These are phyloP conservation scores for Himalopsyche kuldschensis DNA, from an alignment of 2,888 invertebrate genomes.

Conservation along the genomic window DNA sequence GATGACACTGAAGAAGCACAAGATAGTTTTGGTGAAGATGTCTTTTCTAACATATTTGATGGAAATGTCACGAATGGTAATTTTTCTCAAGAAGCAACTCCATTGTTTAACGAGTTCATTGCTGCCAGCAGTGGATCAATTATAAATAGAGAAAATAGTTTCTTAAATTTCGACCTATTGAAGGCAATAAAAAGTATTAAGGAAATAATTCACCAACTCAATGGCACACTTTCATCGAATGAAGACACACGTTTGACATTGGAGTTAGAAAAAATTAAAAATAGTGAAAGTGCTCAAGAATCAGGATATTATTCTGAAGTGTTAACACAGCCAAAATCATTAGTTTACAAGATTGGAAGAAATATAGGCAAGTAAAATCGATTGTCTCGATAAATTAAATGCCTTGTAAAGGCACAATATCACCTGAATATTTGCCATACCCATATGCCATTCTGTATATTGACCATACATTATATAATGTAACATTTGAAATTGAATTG, in stretches of 20 bases:
- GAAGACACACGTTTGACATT: neutral
- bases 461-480: too few relatives aligned
- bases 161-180: conserved; percentile 16
- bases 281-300: conserved; percentile 20
- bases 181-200: conserved; percentile 20
- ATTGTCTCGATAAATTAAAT: neutral
- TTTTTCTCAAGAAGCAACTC: neutral
- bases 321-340: neutral
- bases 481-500: too few relatives aligned
- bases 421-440: too few relatives aligned
- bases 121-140: neutral
- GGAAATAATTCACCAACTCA: conserved; percentile 10
- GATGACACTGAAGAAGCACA: neutral
- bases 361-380: neutral
- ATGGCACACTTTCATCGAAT: conserved; percentile 12
- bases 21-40: neutral
- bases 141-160: neutral
- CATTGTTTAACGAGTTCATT: neutral
- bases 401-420: too few relatives aligned
- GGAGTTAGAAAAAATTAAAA: neutral
- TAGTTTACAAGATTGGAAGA: neutral
- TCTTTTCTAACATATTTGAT: neutral
- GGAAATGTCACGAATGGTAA: neutral
- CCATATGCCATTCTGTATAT: too few relatives aligned
- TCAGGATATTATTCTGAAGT: conserved; percentile 21